Evolutionary conservation across 2,113 vertebrate genomes (phyloP).

Genomic region (Electrona antarctica): DNA sequence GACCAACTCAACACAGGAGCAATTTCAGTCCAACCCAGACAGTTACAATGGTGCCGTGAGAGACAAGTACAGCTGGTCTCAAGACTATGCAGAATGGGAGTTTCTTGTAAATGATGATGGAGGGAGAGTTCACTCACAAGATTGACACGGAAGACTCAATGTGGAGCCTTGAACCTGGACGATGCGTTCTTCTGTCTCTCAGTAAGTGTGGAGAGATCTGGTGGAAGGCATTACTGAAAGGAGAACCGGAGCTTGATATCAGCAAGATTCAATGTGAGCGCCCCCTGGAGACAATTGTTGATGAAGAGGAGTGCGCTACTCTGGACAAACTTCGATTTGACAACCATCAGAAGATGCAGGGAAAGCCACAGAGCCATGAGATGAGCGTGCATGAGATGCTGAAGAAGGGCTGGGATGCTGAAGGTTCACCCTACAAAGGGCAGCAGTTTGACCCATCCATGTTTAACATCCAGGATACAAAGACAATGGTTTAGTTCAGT

Average conservation of each 20-base stretch:
- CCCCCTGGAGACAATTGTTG: slow-evolving; percentile 85
- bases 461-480: slow-evolving; percentile 82
- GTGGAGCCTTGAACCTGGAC: slow-evolving; percentile 89
- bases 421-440: slow-evolving; percentile 88
- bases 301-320: slow-evolving; percentile 87
- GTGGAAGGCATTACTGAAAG: slow-evolving; percentile 88
- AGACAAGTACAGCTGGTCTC: slow-evolving; percentile 88
- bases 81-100: slow-evolving; percentile 88
- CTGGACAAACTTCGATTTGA: slow-evolving; percentile 88
- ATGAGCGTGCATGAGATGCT: slow-evolving; percentile 93
- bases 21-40: slow-evolving; percentile 83
- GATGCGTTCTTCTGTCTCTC: slow-evolving; percentile 84
- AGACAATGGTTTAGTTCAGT: no score
- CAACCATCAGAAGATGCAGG: slow-evolving; percentile 90
- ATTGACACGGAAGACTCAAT: slow-evolving; percentile 87
- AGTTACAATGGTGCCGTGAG: slow-evolving; percentile 89
- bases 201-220: slow-evolving; percentile 87
- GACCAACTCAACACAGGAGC: slow-evolving; percentile 57
- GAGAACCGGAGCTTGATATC: slow-evolving; percentile 85
- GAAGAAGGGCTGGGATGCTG: slow-evolving; percentile 91
- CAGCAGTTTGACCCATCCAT: slow-evolving; percentile 88
- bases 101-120: slow-evolving; percentile 86
- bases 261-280: slow-evolving; percentile 91
- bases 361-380: slow-evolving; percentile 90
- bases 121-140: slow-evolving; percentile 86